Conservation (phyloP, 1,140 invertebrate species). For the Tigriopus japonicus region DNA sequence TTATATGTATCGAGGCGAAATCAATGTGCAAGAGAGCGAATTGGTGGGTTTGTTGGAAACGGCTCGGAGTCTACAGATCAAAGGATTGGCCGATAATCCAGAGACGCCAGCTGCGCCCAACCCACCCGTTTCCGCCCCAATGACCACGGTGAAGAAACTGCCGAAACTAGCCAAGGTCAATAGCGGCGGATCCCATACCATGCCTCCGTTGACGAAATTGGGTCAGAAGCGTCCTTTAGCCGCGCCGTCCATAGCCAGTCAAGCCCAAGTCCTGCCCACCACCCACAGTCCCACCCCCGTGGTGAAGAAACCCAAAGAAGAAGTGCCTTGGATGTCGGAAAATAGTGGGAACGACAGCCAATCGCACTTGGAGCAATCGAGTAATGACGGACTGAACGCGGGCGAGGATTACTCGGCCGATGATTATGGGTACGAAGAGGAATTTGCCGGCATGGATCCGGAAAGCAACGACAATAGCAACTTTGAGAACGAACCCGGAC, state of each 20-base stretch:
- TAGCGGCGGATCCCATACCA: slow-evolving; percentile 17
- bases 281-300: too few species aligned
- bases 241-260: slow-evolving; percentile 10
- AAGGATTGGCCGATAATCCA: slow-evolving; percentile 35
- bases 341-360: too few species aligned
- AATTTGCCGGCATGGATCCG: too few species aligned
- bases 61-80: slow-evolving; percentile 40
- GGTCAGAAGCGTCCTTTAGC: slow-evolving; percentile 31
- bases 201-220: slow-evolving; percentile 28
- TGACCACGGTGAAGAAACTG: not conserved
- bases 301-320: too few species aligned
- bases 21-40: slow-evolving; percentile 43
- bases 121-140: slow-evolving; percentile 15
- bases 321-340: too few species aligned
- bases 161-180: slow-evolving; percentile 13
- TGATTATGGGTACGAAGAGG: too few species aligned
- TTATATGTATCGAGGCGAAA: slow-evolving; percentile 46
- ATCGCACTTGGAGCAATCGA: too few species aligned
- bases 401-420: too few species aligned
- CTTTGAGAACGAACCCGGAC: too few species aligned
- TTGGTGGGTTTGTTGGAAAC: slow-evolving; percentile 38
- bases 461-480: too few species aligned
- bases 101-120: slow-evolving; percentile 15
- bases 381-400: too few species aligned
- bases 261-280: too few species aligned